Evolutionary conservation across 2,113 vertebrate species (phyloP).

Genomic region (Misgurnus anguillicaudatus): DNA sequence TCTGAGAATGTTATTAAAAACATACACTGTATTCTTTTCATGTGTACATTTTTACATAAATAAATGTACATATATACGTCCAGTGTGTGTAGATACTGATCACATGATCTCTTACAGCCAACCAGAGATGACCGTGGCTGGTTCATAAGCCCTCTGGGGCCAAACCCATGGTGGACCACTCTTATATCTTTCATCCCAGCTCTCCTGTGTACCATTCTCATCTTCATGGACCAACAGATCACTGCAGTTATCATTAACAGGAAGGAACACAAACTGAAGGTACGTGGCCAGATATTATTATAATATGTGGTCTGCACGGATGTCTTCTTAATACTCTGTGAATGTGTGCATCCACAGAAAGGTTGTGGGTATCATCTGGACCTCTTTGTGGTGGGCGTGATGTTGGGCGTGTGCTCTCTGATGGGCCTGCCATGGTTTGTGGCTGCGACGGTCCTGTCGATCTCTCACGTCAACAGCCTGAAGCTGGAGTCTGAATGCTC

Average conservation of each 20-base stretch:
- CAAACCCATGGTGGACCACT: conserved; percentile 98
- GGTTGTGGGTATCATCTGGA: conserved; percentile 98
- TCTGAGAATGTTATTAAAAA: neutral
- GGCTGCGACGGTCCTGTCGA: conserved; percentile 97
- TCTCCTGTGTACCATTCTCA: conserved; percentile 96
- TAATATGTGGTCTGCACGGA: neutral
- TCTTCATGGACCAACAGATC: conserved; percentile 99
- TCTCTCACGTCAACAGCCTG: conserved; percentile 96
- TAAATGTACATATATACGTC: neutral
- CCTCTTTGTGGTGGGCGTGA: conserved; percentile 93
- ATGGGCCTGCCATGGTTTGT: conserved; percentile 99
- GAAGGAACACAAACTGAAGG: conserved; percentile 99
- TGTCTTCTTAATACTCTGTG: neutral
- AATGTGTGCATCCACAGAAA: conserved; percentile 75
- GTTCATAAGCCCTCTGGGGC: conserved; percentile 91
- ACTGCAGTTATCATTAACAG: conserved; percentile 98
- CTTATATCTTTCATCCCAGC: conserved; percentile 89
- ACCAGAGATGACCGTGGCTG: conserved; percentile 98
- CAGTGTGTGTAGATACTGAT: neutral
- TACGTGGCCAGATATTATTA: conserved; percentile 53
- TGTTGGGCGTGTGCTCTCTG: conserved; percentile 96
- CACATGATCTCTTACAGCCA: conserved; percentile 72
- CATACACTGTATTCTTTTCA: too few relatives aligned
- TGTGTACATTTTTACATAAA: too few relatives aligned
- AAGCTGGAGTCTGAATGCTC: conserved; percentile 98